Evolutionary conservation across 2,888 invertebrate genomes (phyloP).

Genomic region (Lochmaea crataegi): DNA sequence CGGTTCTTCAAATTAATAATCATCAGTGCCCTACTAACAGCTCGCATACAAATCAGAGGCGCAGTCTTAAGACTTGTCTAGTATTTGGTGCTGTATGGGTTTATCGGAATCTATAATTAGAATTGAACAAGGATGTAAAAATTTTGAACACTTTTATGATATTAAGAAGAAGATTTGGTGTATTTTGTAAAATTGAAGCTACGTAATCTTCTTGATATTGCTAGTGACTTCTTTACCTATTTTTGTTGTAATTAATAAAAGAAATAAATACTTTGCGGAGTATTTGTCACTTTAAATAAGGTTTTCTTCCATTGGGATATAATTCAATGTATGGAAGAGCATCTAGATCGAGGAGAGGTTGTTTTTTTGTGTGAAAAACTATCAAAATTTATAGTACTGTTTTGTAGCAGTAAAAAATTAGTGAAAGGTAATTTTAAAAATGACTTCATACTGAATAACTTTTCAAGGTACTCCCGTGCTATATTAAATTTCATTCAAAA

Average conservation of each 20-base stretch:
- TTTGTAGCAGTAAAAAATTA: too few relatives aligned
- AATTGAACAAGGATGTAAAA: background rate
- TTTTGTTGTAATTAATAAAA: too few relatives aligned
- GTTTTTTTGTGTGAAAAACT: too few relatives aligned
- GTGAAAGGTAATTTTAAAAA: background rate
- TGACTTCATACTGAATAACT: background rate
- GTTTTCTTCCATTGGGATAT: too few relatives aligned
- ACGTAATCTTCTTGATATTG: too few relatives aligned
- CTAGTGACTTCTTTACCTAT: too few relatives aligned
- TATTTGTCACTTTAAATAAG: too few relatives aligned
- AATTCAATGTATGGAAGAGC: too few relatives aligned
- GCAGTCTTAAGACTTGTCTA: conserved; percentile 20
- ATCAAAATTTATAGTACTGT: too few relatives aligned
- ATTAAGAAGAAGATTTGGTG: background rate
- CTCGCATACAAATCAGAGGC: conserved; percentile 26
- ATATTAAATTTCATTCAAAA: background rate
- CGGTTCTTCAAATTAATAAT: conserved; percentile 54
- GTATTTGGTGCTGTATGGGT: conserved; percentile 3
- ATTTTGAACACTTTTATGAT: background rate
- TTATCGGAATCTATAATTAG: background rate
- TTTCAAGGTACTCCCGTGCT: background rate
- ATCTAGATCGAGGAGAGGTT: too few relatives aligned
- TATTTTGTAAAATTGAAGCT: background rate
- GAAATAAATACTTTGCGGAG: too few relatives aligned
- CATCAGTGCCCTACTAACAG: conserved; percentile 45